phyloP scores from a whole-genome alignment of 1,140 invertebrate genomes.

The Camponotus vicinus region DNA sequence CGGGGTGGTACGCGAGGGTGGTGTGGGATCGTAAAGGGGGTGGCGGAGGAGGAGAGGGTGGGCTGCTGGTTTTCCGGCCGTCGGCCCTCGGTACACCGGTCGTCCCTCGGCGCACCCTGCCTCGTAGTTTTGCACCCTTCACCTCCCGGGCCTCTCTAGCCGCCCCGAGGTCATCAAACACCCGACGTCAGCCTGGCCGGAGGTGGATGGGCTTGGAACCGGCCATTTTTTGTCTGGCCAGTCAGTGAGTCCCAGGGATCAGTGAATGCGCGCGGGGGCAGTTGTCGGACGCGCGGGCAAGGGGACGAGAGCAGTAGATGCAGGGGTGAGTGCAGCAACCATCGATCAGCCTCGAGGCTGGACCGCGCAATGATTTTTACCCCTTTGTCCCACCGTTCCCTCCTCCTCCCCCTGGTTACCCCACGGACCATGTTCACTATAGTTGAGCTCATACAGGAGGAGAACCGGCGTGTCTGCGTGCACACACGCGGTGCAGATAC shows the following conservation, averaged over 20 bases:
- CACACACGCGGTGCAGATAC: conserved; percentile 68
- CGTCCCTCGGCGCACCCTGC: conserved; percentile 71
- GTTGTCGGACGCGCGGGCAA: conserved; percentile 65
- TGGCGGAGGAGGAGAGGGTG: conserved; percentile 59
- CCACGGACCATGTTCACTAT: conserved; percentile 79
- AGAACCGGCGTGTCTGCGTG: conserved; percentile 58
- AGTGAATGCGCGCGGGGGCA: conserved; percentile 81
- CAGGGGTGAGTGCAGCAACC: conserved; percentile 81
- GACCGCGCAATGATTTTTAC: conserved; percentile 87
- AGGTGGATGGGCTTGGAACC: conserved; percentile 82
- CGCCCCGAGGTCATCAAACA: conserved; percentile 86
- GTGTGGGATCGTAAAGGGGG: conserved; percentile 46
- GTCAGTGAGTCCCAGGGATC: conserved; percentile 86
- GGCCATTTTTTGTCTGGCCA: conserved; percentile 87
- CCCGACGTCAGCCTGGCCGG: conserved; percentile 84
- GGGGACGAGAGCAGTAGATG: conserved; percentile 80
- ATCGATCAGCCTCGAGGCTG: conserved; percentile 87
- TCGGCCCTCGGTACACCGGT: conserved; percentile 73
- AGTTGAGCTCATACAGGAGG: conserved; percentile 63
- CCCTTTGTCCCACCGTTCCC: conserved; percentile 84
- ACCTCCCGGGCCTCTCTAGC: conserved; percentile 77
- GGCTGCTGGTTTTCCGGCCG: conserved; percentile 75
- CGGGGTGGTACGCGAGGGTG: conserved; percentile 24
- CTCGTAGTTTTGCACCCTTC: conserved; percentile 69
- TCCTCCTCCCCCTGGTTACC: conserved; percentile 76